Base-by-base conservation (phyloP, 2,797 vertebrate genomes). In the Melanogrammus aeglefinus region DNA sequence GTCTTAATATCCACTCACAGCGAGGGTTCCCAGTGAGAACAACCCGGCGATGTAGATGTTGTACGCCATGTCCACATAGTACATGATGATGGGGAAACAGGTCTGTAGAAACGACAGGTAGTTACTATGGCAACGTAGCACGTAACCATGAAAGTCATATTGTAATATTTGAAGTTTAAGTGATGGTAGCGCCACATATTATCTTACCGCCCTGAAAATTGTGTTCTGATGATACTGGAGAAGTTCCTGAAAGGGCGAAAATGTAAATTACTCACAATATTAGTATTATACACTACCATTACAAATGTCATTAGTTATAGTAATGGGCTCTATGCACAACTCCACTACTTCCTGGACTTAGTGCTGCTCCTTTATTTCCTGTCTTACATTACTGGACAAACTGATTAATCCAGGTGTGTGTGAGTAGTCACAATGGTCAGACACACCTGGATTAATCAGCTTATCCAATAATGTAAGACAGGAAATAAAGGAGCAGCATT, bases 71-170 rank as follows among this genome's bases (percentile, higher is more conserved):
- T 63, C 0, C 18, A 76, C 0, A 76, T 74, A 86, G 47, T 36
- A 0, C 1, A 70, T 0, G 8, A 91, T 0, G 72, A 86, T 12
- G 27, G 89, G 85, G 73, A 88, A 82, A 78, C 91, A 92, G 31
- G 88, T 0, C 90, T 92, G 82, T 5, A 18, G 36, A 27, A 0
- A 0, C 16, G 3, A 73, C 47, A 70, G 66, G 41, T 44, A 13
- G 41, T 44, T 44, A 44, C 41, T 44, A 44, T 44, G 41, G 13
- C 41, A 44, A 44, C 41, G 13, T 44, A 14, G 41, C 41, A 13
- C 41, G 4, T 13, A 10, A 39, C 8, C 12, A 44, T 13, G 41
- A 16, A 44, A 44, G 12, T 14, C 66, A 29, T 29, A 29, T 29
- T 70, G n/a, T 27, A 29, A 70, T 66, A 24, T 66, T 66, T n/a